Conservation (phyloP, 2,113 vertebrate genomes). For the Gymnogyps californianus region DNA sequence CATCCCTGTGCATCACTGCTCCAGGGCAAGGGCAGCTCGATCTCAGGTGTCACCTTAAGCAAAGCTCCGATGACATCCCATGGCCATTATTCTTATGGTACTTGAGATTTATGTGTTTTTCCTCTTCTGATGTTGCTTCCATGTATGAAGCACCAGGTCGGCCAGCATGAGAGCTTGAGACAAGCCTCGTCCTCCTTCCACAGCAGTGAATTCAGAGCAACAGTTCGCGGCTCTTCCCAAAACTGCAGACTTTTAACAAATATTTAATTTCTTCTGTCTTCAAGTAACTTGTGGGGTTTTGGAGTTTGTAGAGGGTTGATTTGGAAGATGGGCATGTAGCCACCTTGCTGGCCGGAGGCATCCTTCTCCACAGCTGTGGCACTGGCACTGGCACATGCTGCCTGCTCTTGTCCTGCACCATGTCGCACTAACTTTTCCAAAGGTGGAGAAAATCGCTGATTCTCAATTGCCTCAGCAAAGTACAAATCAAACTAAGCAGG, state of each 20-base stretch:
- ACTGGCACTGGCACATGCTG: not conserved
- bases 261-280: not conserved
- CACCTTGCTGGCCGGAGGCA: accelerated
- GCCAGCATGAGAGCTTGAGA: not conserved
- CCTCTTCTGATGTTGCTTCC: not conserved
- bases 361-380: not conserved
- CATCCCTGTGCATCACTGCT: accelerated
- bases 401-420: not conserved
- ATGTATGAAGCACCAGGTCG: accelerated
- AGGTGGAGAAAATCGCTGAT: not conserved
- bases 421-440: not conserved
- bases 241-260: no score
- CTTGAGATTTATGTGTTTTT: not conserved
- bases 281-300: not conserved
- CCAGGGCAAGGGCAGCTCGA: not conserved
- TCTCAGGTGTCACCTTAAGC: no score
- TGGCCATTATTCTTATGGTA: accelerated
- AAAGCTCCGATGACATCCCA: not conserved
- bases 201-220: no score
- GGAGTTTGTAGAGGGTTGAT: not conserved
- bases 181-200: not conserved
- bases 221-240: not conserved
- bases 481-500: not conserved
- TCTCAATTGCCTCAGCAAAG: not conserved
- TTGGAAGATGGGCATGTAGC: not conserved